Base-by-base conservation (phyloP, 2,797 vertebrate genomes). In the Picus viridis region DNA sequence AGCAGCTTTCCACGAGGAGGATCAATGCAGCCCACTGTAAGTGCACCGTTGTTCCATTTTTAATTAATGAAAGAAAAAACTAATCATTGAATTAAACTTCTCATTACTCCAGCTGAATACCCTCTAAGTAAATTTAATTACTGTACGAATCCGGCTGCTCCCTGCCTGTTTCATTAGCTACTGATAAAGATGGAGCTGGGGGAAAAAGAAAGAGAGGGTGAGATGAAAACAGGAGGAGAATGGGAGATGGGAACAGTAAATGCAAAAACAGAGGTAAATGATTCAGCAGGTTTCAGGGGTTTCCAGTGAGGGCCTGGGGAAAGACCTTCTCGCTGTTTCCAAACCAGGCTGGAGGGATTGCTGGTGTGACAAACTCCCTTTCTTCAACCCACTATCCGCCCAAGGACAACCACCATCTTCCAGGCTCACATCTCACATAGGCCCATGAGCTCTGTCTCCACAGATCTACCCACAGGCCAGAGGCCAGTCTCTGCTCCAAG, bases 51-150 rank as follows among this genome's bases (percentile, higher is more conserved):
- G 97, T 97, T 97, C 96, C 97, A 96, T 97, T 98, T 98, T 97
- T 98, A 98, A 98, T 98, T 98, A 98, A 98, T 98, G 97, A 97
- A 97, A 97, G 97, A 97, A 97, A 97, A 98, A 97, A 97, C 97
- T 98, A 98, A 98, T 98, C 97, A 97, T 96, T 97, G 97, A 97
- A 98, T 98, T 97, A 98, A 98, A 98, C 97, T 98, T 98, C 98
- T 98, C 97, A 98, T 98, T 98, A 98, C 97, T 98, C 88, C 97
- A 98, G 97, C 96, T 98, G 97, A 98, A 98, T 97, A 97, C 96
- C 96, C 97, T 89, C 97, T 97, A 98, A 98, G 97, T 97, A 98
- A 98, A 98, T 98, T 97, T 98, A 98, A 98, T 98, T 98, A 98
- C 97, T 96, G 94, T 93, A 97, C 34, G 97, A 97, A 97, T 94